Evolutionary conservation across 53 echinoderm and acorn worm species (phyloP), one percentile per base, ranked within the genome.

Genomic region (Mesocentrotus franciscanus): DNA sequence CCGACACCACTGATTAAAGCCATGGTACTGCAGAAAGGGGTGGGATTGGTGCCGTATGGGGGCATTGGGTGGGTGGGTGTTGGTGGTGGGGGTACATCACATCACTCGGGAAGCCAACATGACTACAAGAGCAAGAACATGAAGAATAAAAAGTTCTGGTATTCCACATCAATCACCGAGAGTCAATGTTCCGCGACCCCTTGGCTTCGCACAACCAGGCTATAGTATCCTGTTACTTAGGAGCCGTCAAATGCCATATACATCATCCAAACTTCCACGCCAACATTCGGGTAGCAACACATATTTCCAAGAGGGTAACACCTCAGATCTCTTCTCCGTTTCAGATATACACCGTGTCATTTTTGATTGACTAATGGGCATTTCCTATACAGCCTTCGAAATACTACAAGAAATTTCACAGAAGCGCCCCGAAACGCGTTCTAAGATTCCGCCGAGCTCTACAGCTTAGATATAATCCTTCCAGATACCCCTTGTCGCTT

Each of bases 141-240:
- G 20, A 64, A 64, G 20, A 16, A 64, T 64, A 18, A 64, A 1
- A 64, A 83, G 22, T 42, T 36, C 17, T 83, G 14, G 79, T 14
- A 8, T 72, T 18, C 9, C 20, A 14, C 81, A 81, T 81, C 81
- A 81, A 39, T 81, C 81, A 81, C 81, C 3, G 20, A 64, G 12
- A 64, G 16, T 64, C 64, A 17, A 6, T 39, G 81, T 18, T 39
- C 20, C 17, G 16, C 5, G 39, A 81, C 36, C 81, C 20, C 42
- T 81, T 81, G 81, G 22, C 81, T 81, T 16, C 15, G 36, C 81
- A 81, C 36, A 81, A 17, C 36, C 17, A 18, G 36, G 16, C 81
- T 81, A 17, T 81, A 17, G 81, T 81, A 81, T 81, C 81, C 36
- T 16, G 81, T 81, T 81, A 81, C 81, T 81, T 42, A 81, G 36